Conservation (phyloP, 2,113 vertebrate species). For the Macquaria australasica region DNA sequence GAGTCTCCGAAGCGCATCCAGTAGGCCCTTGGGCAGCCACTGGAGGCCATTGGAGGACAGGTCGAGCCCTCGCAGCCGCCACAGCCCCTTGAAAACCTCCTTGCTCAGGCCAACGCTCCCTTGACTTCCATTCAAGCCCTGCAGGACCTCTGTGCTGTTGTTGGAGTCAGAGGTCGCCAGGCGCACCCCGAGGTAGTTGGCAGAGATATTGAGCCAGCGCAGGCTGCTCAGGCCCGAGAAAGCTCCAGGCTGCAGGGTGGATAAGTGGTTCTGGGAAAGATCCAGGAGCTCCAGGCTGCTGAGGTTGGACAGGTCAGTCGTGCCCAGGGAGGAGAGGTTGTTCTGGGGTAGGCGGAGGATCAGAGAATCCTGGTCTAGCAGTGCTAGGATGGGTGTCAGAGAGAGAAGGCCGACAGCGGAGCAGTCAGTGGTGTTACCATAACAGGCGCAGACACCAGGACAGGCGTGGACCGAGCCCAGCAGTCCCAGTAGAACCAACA, state of each 20-base stretch:
- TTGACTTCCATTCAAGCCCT: conserved; percentile 85
- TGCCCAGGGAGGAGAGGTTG: conserved; percentile 75
- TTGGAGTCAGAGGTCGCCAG: conserved; percentile 80
- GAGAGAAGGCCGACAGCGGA: conserved; percentile 87
- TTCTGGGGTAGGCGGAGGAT: conserved; percentile 89
- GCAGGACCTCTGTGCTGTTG: conserved; percentile 82
- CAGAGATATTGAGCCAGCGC: conserved; percentile 92
- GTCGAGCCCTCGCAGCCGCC: conserved; percentile 88
- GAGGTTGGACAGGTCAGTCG: conserved; percentile 63
- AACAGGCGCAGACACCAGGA: conserved; percentile 90
- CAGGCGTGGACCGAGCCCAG: conserved; percentile 85
- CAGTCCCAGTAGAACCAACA: conserved; percentile 80
- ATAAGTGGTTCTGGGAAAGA: conserved; percentile 89
- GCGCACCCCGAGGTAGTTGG: conserved; percentile 90
- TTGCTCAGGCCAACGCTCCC: conserved; percentile 82
- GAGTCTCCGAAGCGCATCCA: conserved; percentile 88
- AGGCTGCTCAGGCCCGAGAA: conserved; percentile 88
- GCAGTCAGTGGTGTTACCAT: conserved; percentile 90
- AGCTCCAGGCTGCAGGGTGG: conserved; percentile 83
- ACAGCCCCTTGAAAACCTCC: conserved; percentile 87
- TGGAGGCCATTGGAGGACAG: conserved; percentile 91
- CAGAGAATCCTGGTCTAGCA: conserved; percentile 85
- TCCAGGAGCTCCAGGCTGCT: conserved; percentile 77
- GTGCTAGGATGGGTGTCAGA: conserved; percentile 81
- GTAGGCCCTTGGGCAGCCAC: conserved; percentile 88